Percentiles rank a stretch among this genome's conserved stretches.
These are phyloP conservation scores for Monopterus albus DNA, from an alignment of 2,113 vertebrate genomes.

Conservation along the genomic window DNA sequence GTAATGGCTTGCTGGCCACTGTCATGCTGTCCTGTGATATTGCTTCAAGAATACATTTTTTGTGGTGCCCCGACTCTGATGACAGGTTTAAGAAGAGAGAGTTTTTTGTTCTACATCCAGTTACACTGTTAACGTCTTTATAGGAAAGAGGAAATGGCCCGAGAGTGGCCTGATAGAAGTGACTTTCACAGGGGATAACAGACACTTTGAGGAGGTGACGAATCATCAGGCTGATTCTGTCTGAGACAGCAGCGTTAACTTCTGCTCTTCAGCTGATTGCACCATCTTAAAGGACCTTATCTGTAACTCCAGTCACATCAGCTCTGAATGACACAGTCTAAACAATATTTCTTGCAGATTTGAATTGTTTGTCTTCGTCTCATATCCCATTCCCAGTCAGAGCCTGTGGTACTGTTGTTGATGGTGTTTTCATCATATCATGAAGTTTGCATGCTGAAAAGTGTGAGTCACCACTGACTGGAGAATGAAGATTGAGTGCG, in stretches of 20 bases:
- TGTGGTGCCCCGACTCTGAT: slow-evolving; percentile 12
- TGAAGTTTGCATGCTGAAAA: not conserved
- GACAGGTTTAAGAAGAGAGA: not conserved
- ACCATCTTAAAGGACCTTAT: slow-evolving; percentile 11
- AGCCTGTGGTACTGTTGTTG: not conserved
- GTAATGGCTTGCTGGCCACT: slow-evolving; percentile 25
- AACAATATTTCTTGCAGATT: not conserved
- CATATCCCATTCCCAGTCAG: not conserved
- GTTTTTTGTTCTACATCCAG: not conserved
- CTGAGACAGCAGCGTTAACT: not conserved
- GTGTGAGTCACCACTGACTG: not conserved
- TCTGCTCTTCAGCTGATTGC: slow-evolving; percentile 28
- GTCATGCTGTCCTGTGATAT: slow-evolving; percentile 21
- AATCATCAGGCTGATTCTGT: not conserved
- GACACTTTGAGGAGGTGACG: no score
- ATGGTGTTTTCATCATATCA: slow-evolving; percentile 18
- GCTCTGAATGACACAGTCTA: slow-evolving; percentile 9
- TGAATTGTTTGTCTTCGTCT: slow-evolving; percentile 3
- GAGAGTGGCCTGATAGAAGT: no score
- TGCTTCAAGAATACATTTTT: slow-evolving; percentile 2
- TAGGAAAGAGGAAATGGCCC: slow-evolving; percentile 5
- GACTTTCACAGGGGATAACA: no score
- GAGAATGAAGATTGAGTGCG: not conserved
- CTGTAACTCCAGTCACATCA: slow-evolving; percentile 5
- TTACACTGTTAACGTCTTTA: not conserved